Conservation (phyloP, 2,797 vertebrate genomes). For the Pterois miles region DNA sequence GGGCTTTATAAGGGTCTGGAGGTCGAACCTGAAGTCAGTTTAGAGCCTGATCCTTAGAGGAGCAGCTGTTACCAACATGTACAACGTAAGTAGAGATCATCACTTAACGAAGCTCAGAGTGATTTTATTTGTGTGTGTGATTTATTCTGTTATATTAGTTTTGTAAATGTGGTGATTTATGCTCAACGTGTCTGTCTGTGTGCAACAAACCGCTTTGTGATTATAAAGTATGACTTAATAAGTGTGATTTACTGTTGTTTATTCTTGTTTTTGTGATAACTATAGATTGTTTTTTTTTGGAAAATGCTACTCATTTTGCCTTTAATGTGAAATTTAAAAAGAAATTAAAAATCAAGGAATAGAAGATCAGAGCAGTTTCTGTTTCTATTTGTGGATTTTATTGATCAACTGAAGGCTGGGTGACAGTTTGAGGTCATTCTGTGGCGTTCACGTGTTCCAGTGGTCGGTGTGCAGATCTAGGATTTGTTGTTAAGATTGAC, state of each 20-base stretch:
- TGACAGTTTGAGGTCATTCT: neutral
- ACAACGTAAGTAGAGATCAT: slow-evolving; percentile 58
- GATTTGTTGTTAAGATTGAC: too few relatives aligned
- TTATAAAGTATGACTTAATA: neutral
- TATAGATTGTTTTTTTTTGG: neutral
- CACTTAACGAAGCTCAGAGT: too few relatives aligned
- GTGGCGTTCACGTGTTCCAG: too few relatives aligned
- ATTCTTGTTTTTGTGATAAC: neutral
- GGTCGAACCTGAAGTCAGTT: slow-evolving; percentile 51
- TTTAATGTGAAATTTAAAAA: neutral
- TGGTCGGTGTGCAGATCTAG: too few relatives aligned
- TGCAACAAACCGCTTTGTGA: neutral
- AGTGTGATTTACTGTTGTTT: neutral
- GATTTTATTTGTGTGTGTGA: neutral
- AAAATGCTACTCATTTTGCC: neutral
- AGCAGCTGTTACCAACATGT: slow-evolving; percentile 39
- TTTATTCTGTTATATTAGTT: neutral
- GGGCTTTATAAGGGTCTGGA: slow-evolving; percentile 70
- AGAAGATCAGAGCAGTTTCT: neutral
- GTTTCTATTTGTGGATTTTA: neutral
- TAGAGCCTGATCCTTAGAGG: slow-evolving; percentile 30
- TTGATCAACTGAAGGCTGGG: too few relatives aligned
- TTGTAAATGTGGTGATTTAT: neutral
- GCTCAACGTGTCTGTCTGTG: neutral
- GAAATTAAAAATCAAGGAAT: neutral